Base-by-base conservation (phyloP, 2,888 invertebrate genomes). In the Graphium colonna region DNA sequence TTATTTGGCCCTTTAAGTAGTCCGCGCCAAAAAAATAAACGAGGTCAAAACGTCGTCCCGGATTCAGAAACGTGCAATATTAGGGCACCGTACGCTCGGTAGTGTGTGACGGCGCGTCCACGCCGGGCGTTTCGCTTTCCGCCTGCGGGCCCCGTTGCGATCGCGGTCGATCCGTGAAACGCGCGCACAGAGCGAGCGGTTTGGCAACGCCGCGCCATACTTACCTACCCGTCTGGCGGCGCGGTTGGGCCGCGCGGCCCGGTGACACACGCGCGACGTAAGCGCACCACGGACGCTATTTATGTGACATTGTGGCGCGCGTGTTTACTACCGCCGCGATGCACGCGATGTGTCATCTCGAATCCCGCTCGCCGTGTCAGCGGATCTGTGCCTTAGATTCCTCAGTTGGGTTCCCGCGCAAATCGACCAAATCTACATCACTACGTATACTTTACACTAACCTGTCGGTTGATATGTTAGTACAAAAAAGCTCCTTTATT, bases 341-440 rank as follows among this genome's bases (percentile, higher is more conserved):
- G 73, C 84, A 74, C 79, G 73, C 76, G 80, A 80, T 86, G 87
- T 86, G 86, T 87, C 86, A 87, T 80, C 77, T 75, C 71, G 73
- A 39, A 12, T 12, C 10, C 46, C 33, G 33, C 33, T 28, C 7
- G 33, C 33, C 33, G 33, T 5, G 9, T 33, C 10, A 10, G 7
- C 33, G n/a, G n/a, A n/a, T n/a, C n/a, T n/a, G n/a, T n/a, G n/a
- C n/a, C n/a, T n/a, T n/a, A n/a, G n/a, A n/a, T n/a, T n/a, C n/a
- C n/a, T n/a, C n/a, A n/a, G n/a, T n/a, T n/a, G n/a, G n/a, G n/a
- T n/a, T 33, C n/a, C 33, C 9, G 26, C 26, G 26, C 26, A n/a
- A n/a, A n/a, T n/a, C n/a, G n/a, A n/a, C n/a, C n/a, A n/a, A n/a
- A n/a, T n/a, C n/a, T n/a, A n/a, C n/a, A n/a, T n/a, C n/a, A n/a